Evolutionary conservation across 2,113 vertebrate genomes (phyloP).

Genomic region (Tapirus terrestris): DNA sequence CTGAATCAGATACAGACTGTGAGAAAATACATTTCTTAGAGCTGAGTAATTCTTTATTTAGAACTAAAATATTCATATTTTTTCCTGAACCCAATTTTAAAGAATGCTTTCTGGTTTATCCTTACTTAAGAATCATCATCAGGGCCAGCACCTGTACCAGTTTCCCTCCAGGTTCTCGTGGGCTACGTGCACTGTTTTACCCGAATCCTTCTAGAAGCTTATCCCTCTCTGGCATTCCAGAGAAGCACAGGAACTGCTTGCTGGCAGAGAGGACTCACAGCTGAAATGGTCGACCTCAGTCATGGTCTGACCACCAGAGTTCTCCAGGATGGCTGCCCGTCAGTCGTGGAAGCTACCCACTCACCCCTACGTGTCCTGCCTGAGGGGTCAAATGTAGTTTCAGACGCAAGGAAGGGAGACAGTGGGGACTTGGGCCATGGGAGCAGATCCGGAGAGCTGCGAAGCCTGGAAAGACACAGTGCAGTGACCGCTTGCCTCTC

Average conservation of each 20-base stretch:
- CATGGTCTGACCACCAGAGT: accelerated
- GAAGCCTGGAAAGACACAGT: background rate
- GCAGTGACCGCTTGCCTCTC: background rate
- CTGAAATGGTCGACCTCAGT: background rate
- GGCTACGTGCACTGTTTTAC: background rate
- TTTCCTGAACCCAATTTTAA: background rate
- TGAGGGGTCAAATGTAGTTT: background rate
- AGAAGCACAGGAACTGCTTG: background rate
- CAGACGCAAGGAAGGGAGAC: background rate
- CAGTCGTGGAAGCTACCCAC: background rate
- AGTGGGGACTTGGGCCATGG: accelerated
- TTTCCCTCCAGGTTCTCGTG: background rate
- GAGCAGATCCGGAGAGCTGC: background rate
- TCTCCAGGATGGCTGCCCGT: background rate
- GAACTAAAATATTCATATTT: background rate
- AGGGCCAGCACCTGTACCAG: accelerated
- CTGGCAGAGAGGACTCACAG: background rate
- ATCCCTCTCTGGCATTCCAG: background rate
- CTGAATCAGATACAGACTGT: background rate
- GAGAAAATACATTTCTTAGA: background rate
- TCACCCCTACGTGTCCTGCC: accelerated
- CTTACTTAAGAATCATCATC: background rate
- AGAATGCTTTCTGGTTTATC: background rate
- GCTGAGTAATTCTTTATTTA: background rate
- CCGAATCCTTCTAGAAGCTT: background rate